Base-by-base conservation (phyloP, 2,888 invertebrate genomes). In the Tachina grossa region DNA sequence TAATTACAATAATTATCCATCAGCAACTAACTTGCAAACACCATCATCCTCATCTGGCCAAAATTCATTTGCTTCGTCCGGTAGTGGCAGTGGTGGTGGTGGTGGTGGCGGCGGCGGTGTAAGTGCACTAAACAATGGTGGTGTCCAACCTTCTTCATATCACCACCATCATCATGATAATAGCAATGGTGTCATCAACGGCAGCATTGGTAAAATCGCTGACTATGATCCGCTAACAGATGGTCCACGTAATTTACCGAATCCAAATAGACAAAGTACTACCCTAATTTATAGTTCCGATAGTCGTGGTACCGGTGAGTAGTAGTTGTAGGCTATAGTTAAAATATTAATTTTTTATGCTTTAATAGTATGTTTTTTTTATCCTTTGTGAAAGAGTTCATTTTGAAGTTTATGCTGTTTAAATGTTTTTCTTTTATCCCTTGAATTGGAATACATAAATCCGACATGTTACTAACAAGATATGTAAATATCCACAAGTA, bases 261-360 rank as follows among this genome's bases (percentile, higher is more conserved):
- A 96, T 90, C 95, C 97, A 6, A 95, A 96, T 84, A 94, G 97
- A 89, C 95, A 96, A 89, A 96, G 96, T 5, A 96, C 97, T 72
- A 97, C 97, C 22, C 94, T 97, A 87, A 97, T 97, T 90, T 97
- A 97, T 93, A 97, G 97, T 89, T 96, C 96, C 61, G 95, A 96
- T 91, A 89, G 89, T 72, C 94, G 94, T 89, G 95, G 95, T 87
- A 94, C 94, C 91, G 95, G 95, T 93, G 94, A 88, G 88, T 88
- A 83, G 71, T 71, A 79, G 55, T 72, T 49, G 43, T 71, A 53
- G 49, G n/a, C n/a, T 31, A 5, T 66, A 51, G 11, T 66, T 51
- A n/a, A 43, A n/a, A 41, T n/a, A 14, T 41, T 41, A 3, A 59
- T 49, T 49, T 49, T 13, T n/a, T 14, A 14, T 49, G 13, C n/a